Evolutionary conservation across 2,888 invertebrate species (phyloP).

Genomic region (Limnephilus auricula): DNA sequence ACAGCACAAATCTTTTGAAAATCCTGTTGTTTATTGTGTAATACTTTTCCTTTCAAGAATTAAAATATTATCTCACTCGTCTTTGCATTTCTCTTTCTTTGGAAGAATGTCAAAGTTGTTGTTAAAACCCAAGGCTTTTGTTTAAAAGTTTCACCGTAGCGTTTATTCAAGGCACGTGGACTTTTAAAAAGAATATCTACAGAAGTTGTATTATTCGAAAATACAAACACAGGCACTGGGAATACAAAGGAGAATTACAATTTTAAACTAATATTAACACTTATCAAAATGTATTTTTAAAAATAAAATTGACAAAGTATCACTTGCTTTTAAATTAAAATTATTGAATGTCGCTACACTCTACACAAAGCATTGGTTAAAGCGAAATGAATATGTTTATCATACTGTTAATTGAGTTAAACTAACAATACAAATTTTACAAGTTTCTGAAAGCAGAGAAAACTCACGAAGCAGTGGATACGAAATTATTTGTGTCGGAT

Average conservation of each 20-base stretch:
- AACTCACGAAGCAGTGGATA: neutral
- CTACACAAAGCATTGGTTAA: neutral
- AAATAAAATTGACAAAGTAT: neutral
- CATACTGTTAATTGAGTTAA: neutral
- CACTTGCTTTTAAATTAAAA: neutral
- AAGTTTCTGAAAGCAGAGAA: neutral
- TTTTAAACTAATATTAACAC: neutral
- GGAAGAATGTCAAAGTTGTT: neutral
- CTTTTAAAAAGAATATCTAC: neutral
- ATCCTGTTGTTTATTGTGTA: neutral
- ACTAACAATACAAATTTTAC: neutral
- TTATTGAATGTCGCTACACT: neutral
- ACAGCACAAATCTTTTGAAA: neutral
- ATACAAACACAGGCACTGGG: constrained; percentile 2
- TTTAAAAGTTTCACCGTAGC: neutral
- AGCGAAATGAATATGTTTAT: neutral
- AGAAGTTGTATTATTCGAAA: neutral
- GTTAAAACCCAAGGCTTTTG: neutral
- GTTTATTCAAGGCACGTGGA: constrained; percentile 2
- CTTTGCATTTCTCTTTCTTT: neutral
- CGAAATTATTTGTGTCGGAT: neutral
- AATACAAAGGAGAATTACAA: neutral
- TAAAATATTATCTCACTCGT: neutral
- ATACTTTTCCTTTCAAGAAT: neutral
- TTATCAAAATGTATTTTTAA: neutral